A percentile compares a stretch with the other conserved stretches of the same genome.
Evolutionary conservation across 2,113 vertebrate species (phyloP).

Genomic region (Accipiter virgatus): DNA sequence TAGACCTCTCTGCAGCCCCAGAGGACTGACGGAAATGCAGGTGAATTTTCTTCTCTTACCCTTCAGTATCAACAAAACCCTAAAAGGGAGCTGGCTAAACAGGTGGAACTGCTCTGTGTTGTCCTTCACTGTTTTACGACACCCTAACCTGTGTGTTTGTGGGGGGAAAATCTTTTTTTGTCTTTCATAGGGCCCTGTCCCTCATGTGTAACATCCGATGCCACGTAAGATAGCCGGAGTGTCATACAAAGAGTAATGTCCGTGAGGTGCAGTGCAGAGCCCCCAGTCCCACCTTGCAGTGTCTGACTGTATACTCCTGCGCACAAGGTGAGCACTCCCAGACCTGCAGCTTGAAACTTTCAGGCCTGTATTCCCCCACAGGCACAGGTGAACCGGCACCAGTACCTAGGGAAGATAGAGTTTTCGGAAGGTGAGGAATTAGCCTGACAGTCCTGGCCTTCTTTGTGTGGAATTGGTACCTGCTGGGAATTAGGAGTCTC

Average conservation of each 20-base stretch:
- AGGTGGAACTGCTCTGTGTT: background rate
- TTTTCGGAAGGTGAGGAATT: background rate
- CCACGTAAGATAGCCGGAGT: background rate
- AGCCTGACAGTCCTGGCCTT: background rate
- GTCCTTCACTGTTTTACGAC: background rate
- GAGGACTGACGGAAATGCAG: background rate
- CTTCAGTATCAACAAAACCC: background rate
- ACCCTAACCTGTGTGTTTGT: background rate
- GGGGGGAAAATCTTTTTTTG: background rate
- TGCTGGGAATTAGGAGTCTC: background rate
- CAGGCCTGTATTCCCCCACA: background rate
- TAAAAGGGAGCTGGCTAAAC: background rate
- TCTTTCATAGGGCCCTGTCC: background rate
- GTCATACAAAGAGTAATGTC: background rate
- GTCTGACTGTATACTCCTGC: accelerated
- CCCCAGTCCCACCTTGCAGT: background rate
- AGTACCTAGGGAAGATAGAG: background rate
- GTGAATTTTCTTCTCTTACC: background rate
- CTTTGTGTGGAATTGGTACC: background rate
- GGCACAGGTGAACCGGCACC: background rate
- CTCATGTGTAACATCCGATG: background rate
- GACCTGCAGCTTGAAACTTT: background rate
- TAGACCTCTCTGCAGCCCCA: background rate
- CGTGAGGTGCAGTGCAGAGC: accelerated
- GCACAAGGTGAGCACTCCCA: accelerated